Percentiles rank a stretch among this genome's conserved stretches.
Conservation (phyloP, 1,140 invertebrate species). For the Drosophila repletoides region DNA sequence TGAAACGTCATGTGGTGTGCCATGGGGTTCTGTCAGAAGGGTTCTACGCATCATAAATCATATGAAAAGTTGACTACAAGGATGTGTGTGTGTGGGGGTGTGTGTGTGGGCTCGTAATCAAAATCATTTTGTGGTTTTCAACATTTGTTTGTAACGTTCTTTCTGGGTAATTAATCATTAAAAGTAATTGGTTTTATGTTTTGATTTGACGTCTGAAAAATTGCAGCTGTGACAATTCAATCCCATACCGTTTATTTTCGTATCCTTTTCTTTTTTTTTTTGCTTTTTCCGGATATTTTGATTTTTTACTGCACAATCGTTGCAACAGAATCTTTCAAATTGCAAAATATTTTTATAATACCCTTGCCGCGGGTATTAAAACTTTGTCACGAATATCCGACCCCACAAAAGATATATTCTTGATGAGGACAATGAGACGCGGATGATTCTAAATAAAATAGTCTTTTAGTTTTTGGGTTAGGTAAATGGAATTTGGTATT, state of each 20-base stretch:
- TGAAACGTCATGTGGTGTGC: neutral
- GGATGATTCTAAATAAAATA: too few relatives aligned
- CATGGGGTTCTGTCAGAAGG: constrained; percentile 44
- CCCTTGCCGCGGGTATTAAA: too few relatives aligned
- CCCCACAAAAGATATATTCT: too few relatives aligned
- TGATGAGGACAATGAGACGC: too few relatives aligned
- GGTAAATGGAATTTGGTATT: too few relatives aligned
- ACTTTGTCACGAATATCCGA: too few relatives aligned
- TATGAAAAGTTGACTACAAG: constrained; percentile 36
- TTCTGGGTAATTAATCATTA: constrained; percentile 68
- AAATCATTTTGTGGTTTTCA: constrained; percentile 74
- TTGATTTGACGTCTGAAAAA: constrained; percentile 79
- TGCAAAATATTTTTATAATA: too few relatives aligned
- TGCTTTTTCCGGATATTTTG: too few relatives aligned
- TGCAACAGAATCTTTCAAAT: neutral
- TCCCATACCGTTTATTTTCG: constrained; percentile 24
- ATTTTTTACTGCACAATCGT: neutral
- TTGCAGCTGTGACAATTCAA: constrained; percentile 73
- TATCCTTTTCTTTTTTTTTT: neutral
- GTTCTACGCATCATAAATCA: constrained; percentile 68
- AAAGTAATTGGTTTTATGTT: constrained; percentile 77
- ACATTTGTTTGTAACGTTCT: constrained; percentile 38
- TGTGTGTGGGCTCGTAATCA: constrained; percentile 52
- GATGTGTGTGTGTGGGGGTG: too few relatives aligned
- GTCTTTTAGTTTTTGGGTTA: too few relatives aligned